phyloP scores from a whole-genome alignment of 2,113 vertebrate species.

The Elgaria multicarinata region DNA sequence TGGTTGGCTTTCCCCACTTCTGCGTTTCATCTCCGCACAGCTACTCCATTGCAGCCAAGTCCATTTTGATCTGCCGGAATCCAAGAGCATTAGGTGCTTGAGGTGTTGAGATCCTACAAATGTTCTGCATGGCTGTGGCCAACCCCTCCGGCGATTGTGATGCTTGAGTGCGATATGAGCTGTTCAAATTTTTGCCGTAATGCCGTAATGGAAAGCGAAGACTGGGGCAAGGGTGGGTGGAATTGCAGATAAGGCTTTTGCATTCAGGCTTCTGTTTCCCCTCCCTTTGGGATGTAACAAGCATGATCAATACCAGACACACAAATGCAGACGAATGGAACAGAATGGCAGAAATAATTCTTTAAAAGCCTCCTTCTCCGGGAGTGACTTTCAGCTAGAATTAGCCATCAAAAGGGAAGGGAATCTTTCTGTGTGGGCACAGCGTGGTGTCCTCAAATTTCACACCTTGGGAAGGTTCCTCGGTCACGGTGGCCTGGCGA shows the following conservation, averaged over 20 bases:
- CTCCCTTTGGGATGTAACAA: background rate
- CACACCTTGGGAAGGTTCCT: background rate
- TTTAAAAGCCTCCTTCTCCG: background rate
- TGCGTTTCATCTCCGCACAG: background rate
- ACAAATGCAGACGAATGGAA: background rate
- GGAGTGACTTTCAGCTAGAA: background rate
- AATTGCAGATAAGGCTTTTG: background rate
- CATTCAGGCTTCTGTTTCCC: background rate
- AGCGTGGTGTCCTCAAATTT: background rate
- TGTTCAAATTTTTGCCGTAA: fast-evolving
- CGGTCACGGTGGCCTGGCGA: background rate
- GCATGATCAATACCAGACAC: background rate
- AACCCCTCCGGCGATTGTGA: fast-evolving
- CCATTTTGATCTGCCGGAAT: background rate
- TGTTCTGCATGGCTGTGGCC: fast-evolving
- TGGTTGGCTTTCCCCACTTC: background rate
- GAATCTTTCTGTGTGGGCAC: background rate
- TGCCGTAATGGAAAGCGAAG: background rate
- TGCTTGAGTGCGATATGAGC: background rate
- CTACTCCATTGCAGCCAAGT: background rate
- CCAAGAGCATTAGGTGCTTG: fast-evolving
- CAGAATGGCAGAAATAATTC: background rate
- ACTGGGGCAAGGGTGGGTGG: background rate
- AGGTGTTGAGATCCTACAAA: background rate
- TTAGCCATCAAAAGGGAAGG: background rate